A percentile compares a stretch with the other conserved stretches of the same genome.
These are phyloP conservation scores for Ramphastos sulfuratus DNA, from an alignment of 2,113 vertebrate genomes.

Conservation along the genomic window DNA sequence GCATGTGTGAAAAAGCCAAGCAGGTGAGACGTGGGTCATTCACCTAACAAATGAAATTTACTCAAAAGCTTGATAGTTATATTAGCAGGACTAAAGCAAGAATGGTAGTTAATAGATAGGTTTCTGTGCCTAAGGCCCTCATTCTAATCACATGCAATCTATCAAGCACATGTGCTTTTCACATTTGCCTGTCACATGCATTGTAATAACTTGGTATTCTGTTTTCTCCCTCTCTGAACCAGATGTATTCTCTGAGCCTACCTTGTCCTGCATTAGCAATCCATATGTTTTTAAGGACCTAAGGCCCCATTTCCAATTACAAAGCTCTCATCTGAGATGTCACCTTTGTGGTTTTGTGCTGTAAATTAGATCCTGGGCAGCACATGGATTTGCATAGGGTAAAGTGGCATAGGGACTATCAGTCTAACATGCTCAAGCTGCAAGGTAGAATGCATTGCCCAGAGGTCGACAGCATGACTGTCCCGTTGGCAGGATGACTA, in stretches of 20 bases:
- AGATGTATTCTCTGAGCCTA: neutral
- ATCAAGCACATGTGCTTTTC: conserved; percentile 27
- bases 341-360: neutral
- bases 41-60: conserved; percentile 52
- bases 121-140: neutral
- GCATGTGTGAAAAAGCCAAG: neutral
- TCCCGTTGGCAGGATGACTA: neutral
- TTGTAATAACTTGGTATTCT: conserved; percentile 13
- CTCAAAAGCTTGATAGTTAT: conserved; percentile 24
- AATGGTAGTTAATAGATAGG: conserved; percentile 10
- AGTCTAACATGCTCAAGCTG: neutral
- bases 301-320: conserved; percentile 21
- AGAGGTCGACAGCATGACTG: neutral
- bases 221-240: neutral
- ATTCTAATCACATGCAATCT: conserved; percentile 17
- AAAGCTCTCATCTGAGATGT: neutral
- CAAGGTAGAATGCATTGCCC: neutral
- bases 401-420: neutral
- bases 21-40: neutral
- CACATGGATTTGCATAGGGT: neutral
- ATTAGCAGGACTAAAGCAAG: neutral
- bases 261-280: neutral
- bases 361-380: neutral
- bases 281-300: neutral
- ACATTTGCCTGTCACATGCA: neutral